Conservation (phyloP, 2,888 invertebrate species). For the Plemyria rubiginata region DNA sequence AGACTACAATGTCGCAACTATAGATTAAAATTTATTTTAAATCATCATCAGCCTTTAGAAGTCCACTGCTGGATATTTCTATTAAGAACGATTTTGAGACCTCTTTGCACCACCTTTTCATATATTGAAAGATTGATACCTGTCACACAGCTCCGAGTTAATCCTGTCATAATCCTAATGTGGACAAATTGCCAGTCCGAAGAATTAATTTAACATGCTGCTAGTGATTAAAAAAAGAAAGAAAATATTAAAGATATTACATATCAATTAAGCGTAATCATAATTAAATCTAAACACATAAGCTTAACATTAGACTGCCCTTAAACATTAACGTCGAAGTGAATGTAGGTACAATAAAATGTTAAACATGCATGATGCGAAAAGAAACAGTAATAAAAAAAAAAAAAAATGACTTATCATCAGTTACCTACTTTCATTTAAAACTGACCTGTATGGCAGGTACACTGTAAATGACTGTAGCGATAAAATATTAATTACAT, state of each 20-base stretch:
- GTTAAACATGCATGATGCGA: conserved; percentile 4
- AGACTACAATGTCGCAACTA: too few species aligned
- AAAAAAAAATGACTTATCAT: too few species aligned
- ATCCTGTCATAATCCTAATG: neutral
- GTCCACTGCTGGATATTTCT: too few species aligned
- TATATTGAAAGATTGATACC: too few species aligned
- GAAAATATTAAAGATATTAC: conserved; percentile 1
- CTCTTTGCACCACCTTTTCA: too few species aligned
- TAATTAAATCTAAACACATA: conserved; percentile 7
- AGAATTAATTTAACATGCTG: conserved; percentile 19
- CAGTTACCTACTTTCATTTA: conserved; percentile 1
- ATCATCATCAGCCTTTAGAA: too few species aligned
- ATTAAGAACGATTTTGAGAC: too few species aligned
- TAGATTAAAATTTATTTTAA: too few species aligned
- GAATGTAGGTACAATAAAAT: neutral
- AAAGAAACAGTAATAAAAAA: neutral
- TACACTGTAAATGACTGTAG: conserved; percentile 1
- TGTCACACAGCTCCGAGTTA: neutral
- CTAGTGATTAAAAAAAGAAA: conserved; percentile 4
- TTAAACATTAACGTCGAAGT: too few species aligned
- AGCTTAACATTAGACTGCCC: conserved; percentile 2
- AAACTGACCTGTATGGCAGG: conserved; percentile 3
- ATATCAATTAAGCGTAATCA: conserved; percentile 4
- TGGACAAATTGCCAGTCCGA: conserved; percentile 14
- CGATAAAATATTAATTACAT: neutral